Percentiles rank a stretch among this genome's conserved stretches.
Conservation (phyloP, 1,140 invertebrate species). For the Telenomus remus region DNA sequence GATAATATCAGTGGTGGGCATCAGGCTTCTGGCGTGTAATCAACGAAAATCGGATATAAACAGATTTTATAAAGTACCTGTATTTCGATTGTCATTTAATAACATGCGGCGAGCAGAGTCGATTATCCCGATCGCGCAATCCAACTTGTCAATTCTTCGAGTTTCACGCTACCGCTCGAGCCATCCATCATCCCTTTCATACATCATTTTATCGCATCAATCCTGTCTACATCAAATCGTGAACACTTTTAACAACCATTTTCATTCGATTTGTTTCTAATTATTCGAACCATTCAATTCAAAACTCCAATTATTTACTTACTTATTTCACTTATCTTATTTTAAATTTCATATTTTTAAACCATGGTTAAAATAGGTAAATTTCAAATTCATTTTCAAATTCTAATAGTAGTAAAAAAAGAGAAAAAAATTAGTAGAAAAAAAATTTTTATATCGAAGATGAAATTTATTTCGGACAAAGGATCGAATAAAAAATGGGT, state of each 20-base stretch:
- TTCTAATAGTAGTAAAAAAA: too few relatives aligned
- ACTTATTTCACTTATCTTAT: too few relatives aligned
- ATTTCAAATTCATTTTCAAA: too few relatives aligned
- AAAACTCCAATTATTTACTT: too few relatives aligned
- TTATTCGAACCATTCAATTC: constrained; percentile 17
- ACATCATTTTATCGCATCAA: constrained; percentile 47
- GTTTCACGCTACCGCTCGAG: constrained; percentile 43
- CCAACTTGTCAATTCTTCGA: constrained; percentile 54
- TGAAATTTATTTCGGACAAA: constrained; percentile 26
- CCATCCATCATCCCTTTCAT: constrained; percentile 44
- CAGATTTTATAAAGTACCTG: constrained; percentile 56
- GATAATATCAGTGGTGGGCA: constrained; percentile 58
- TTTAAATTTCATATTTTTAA: too few relatives aligned
- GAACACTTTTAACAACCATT: constrained; percentile 47
- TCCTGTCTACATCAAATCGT: constrained; percentile 37
- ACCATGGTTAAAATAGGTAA: too few relatives aligned
- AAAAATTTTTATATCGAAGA: too few relatives aligned
- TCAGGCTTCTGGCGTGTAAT: constrained; percentile 52
- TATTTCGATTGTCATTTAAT: constrained; percentile 55
- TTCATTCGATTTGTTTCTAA: constrained; percentile 46
- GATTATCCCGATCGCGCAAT: constrained; percentile 50
- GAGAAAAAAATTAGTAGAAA: too few relatives aligned
- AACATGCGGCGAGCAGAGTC: constrained; percentile 42
- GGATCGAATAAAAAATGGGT: constrained; percentile 42
- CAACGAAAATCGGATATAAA: constrained; percentile 57